These are phyloP conservation scores for Silurus aristotelis DNA, from an alignment of 2,797 vertebrate genomes.

Conservation along the genomic window DNA sequence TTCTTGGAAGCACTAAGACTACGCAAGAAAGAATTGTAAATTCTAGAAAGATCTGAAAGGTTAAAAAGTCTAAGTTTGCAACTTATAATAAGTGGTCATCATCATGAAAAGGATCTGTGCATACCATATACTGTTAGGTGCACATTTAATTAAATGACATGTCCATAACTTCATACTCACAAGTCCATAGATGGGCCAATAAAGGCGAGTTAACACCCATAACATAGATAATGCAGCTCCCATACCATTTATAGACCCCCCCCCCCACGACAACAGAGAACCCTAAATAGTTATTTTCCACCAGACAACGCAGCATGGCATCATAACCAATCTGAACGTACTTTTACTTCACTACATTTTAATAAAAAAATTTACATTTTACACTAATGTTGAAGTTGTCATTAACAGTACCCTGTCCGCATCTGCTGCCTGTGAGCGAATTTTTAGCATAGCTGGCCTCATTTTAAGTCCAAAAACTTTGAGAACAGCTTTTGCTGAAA, in stretches of 20 bases:
- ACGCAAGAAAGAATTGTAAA: not conserved
- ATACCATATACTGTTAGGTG: not conserved
- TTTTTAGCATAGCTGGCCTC: too few relatives aligned
- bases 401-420: too few relatives aligned
- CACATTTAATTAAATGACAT: not conserved
- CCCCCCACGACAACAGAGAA: not conserved
- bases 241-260: too few relatives aligned
- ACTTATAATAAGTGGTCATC: not conserved
- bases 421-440: too few relatives aligned
- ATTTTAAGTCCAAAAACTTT: too few relatives aligned
- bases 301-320: not conserved
- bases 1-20: not conserved
- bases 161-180: constrained; percentile 36
- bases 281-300: not conserved
- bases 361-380: too few relatives aligned
- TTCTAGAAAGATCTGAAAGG: not conserved
- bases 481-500: too few relatives aligned
- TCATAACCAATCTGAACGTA: not conserved
- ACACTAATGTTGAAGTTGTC: too few relatives aligned
- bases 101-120: not conserved
- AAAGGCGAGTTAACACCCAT: not conserved
- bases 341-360: too few relatives aligned
- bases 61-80: not conserved
- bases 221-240: not conserved
- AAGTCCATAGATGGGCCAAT: not conserved